Base-by-base conservation (phyloP, 2,797 vertebrate genomes). In the Bradypodion ventrale region DNA sequence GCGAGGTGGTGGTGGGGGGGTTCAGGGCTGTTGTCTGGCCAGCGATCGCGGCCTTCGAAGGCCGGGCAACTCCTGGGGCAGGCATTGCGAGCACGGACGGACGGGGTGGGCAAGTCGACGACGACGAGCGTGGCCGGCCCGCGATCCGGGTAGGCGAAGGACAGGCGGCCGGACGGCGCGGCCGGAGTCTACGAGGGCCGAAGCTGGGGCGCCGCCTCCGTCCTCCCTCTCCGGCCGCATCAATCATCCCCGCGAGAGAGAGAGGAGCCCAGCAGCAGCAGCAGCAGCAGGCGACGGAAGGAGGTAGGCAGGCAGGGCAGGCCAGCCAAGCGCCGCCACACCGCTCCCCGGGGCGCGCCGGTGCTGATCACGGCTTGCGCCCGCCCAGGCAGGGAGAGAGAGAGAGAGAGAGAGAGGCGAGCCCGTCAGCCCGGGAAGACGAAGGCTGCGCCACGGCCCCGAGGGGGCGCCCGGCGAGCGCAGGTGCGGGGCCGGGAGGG, bases 131-230 rank as follows among this genome's bases (percentile, higher is more conserved):
- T n/a, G n/a, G n/a, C n/a, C n/a, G n/a, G n/a, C n/a, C n/a, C n/a
- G n/a, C n/a, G n/a, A n/a, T n/a, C n/a, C n/a, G n/a, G n/a, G 40
- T 8, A 9, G 2, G 46, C 13, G 46, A 49, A 10, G 46, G 46
- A 49, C 25, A 76, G 81, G 89, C 87, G 88, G 92, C 88, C 87
- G 7, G 85, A 88, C 86, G 89, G 86, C 72, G 83, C 63, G 27
- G 92, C 89, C 88, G 88, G 87, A 85, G 69, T 84, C 42, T 77
- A 42, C 40, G 76, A 37, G 1, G 12, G 84, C 88, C 90, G 86
- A 87, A 13, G 85, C 90, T 90, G 85, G 89, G 90, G 87, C 88
- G 92, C 89, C 88, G 92, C 89, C 84, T 83, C 80, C 44, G n/a
- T n/a, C n/a, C n/a, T n/a, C n/a, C n/a, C n/a, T n/a, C 46, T 75